phyloP scores from a whole-genome alignment of 2,888 invertebrate genomes.

The Stenotaenia linearis region DNA sequence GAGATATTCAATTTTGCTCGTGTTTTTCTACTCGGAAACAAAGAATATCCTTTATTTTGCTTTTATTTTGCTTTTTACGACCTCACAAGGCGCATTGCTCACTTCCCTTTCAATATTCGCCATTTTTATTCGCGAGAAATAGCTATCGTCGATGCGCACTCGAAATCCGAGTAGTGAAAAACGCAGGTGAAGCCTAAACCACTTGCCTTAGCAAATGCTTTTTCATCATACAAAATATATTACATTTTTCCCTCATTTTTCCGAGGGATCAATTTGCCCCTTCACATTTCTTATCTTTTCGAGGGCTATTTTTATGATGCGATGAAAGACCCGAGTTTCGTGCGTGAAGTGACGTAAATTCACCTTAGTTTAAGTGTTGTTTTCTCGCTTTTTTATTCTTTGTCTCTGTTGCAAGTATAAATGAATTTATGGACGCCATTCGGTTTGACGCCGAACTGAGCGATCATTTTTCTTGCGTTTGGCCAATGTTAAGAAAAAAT shows the following conservation, averaged over 20 bases:
- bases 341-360: conserved; percentile 1
- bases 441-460: background rate
- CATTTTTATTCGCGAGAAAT: background rate
- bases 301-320: background rate
- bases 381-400: background rate
- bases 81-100: background rate
- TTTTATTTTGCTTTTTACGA: background rate
- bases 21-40: no score
- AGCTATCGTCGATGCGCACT: background rate
- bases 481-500: no score
- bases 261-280: background rate
- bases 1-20: background rate
- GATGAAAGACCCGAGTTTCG: background rate
- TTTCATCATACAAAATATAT: background rate
- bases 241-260: background rate
- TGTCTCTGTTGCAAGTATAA: background rate
- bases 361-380: background rate
- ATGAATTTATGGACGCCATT: background rate
- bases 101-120: background rate
- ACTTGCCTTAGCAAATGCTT: background rate
- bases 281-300: background rate
- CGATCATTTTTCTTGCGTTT: conserved; percentile 7
- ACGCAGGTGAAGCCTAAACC: background rate
- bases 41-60: no score
- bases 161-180: background rate